Evolutionary conservation across 2,797 vertebrate species (phyloP), one percentile per base, ranked within the genome.

Genomic region (Protonibea diacanthus): DNA sequence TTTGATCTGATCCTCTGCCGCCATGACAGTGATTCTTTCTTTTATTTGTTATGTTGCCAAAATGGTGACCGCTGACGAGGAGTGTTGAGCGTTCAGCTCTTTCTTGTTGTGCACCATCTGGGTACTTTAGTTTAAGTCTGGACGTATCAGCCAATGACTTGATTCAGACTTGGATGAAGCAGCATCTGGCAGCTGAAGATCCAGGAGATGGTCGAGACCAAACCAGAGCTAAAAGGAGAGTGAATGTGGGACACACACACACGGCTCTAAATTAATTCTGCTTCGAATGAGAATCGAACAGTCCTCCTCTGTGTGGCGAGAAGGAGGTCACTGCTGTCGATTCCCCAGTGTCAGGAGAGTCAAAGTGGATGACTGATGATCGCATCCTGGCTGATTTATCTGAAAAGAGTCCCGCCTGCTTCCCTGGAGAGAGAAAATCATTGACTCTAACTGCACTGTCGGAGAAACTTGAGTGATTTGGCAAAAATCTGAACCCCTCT

Each of bases 311-410:
- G 29, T 17, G 23, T 25, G 42, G 6, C 1, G 11, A 56, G 18
- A n/a, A 29, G 17, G 57, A 42, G 53, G 59, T 52, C 58, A 1
- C 2, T 3, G 78, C 48, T 38, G 42, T 71, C 6, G 48, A 69
- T 77, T 63, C 65, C 44, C 3, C 5, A 15, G 74, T 25, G 29
- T 40, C 49, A 25, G 64, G 65, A 45, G 47, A 66, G 72, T 80
- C 53, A 60, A 5, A 67, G 68, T 14, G 21, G 57, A 25, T 12
- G n/a, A 49, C n/a, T 27, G 67, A 64, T 65, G 48, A 78, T 52
- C 8, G 1, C 17, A 11, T 29, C 60, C 14, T 44, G n/a, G 47
- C 74, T 57, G 73, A 78, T 78, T 61, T 33, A 72, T 78, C 45
- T 66, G 60, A 45, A 48, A 11, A 38, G n/a, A 56, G 27, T 42